These are phyloP conservation scores for Anhinga anhinga DNA, from an alignment of 2,113 vertebrate genomes.

Conservation along the genomic window DNA sequence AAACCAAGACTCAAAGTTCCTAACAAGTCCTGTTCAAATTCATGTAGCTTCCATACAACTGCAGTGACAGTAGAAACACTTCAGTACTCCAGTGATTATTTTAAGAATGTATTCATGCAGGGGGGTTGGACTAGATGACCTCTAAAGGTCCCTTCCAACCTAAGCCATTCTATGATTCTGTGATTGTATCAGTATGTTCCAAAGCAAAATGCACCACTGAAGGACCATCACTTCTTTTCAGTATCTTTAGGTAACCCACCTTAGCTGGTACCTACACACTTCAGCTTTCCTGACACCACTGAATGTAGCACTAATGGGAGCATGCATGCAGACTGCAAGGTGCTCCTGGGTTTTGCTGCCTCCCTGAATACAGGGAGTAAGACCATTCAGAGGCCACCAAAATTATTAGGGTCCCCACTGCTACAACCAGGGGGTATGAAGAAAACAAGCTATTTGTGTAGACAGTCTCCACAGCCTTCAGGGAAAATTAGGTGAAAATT, in stretches of 20 bases:
- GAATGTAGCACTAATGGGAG: accelerated
- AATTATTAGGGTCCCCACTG: background rate
- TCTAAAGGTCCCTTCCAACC: too few relatives aligned
- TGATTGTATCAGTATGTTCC: background rate
- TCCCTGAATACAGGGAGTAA: background rate
- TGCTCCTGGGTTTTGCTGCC: background rate
- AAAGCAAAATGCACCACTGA: background rate
- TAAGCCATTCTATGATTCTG: too few relatives aligned
- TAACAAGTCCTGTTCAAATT: background rate
- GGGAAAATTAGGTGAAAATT: background rate
- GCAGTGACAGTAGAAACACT: background rate
- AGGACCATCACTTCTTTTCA: background rate
- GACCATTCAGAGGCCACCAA: background rate
- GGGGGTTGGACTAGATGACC: too few relatives aligned
- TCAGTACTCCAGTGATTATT: background rate
- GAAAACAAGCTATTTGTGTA: background rate
- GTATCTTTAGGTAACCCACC: background rate
- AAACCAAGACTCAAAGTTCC: background rate
- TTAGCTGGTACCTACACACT: background rate
- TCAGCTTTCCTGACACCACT: background rate
- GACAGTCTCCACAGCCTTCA: background rate
- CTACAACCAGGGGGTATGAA: background rate
- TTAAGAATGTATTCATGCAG: background rate
- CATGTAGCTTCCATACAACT: background rate
- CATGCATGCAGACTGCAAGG: background rate